Percentiles rank a stretch among this genome's conserved stretches.
Conservation (phyloP, 1,140 invertebrate genomes). For the Ganaspis sp. region DNA sequence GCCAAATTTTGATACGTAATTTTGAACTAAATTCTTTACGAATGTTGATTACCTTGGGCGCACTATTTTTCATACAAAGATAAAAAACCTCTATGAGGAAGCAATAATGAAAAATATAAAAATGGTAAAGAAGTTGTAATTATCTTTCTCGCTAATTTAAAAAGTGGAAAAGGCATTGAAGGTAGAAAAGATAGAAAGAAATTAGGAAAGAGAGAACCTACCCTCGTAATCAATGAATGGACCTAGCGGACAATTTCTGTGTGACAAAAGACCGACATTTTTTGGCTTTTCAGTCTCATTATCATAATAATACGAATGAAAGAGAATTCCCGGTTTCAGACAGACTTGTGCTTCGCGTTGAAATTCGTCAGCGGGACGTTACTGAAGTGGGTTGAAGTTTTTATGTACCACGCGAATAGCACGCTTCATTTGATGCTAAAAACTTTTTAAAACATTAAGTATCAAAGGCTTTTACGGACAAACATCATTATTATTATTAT, state of each 20-base stretch:
- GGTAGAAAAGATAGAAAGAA: constrained; percentile 11
- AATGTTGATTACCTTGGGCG: too few relatives aligned
- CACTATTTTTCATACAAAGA: too few relatives aligned
- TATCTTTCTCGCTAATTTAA: constrained; percentile 8
- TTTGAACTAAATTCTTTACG: too few relatives aligned
- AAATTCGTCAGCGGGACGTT: constrained; percentile 20
- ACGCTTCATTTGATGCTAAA: neutral
- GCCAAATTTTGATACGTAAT: too few relatives aligned
- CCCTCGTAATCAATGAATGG: constrained; percentile 73
- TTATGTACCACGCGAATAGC: neutral
- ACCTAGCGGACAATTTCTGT: constrained; percentile 73
- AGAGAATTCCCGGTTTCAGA: constrained; percentile 65
- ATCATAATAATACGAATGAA: constrained; percentile 75
- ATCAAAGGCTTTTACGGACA: neutral
- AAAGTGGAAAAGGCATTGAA: constrained; percentile 1
- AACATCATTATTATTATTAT: too few relatives aligned
- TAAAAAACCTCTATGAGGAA: too few relatives aligned
- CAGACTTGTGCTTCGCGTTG: constrained; percentile 11
- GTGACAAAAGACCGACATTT: constrained; percentile 73
- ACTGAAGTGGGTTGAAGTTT: neutral
- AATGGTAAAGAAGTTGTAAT: neutral
- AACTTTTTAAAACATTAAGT: neutral
- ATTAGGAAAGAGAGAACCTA: constrained; percentile 55
- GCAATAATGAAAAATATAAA: too few relatives aligned
- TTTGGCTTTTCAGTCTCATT: constrained; percentile 74